phyloP scores from a whole-genome alignment of 2,888 invertebrate genomes.

The Orthosia gracilis region DNA sequence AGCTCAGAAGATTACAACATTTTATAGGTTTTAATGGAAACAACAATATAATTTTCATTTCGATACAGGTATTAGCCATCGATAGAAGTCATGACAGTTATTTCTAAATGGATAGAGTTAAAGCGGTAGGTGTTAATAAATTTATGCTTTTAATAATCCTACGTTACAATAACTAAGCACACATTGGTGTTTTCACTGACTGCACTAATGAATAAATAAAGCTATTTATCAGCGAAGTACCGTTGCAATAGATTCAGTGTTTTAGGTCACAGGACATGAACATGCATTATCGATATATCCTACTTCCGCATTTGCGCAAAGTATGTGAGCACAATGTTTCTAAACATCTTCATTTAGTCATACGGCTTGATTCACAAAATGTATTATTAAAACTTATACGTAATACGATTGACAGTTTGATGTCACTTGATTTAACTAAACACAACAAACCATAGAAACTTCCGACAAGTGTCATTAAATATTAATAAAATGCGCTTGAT shows the following conservation, averaged over 20 bases:
- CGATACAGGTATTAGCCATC: slow-evolving; percentile 58
- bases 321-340: slow-evolving; percentile 44
- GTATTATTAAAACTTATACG: slow-evolving; percentile 49
- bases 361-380: slow-evolving; percentile 49
- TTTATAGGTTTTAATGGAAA: slow-evolving; percentile 48
- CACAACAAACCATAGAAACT: neutral
- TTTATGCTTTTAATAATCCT: slow-evolving; percentile 45
- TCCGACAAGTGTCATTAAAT: slow-evolving; percentile 8
- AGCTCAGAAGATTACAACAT: slow-evolving; percentile 56
- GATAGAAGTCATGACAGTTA: slow-evolving; percentile 43
- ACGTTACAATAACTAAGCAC: slow-evolving; percentile 39
- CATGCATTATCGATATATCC: slow-evolving; percentile 64
- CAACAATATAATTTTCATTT: slow-evolving; percentile 62
- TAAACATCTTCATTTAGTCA: slow-evolving; percentile 62
- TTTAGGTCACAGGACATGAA: slow-evolving; percentile 72
- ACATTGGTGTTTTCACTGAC: slow-evolving; percentile 31
- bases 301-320: slow-evolving; percentile 63
- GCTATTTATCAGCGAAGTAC: slow-evolving; percentile 63
- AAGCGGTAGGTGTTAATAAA: slow-evolving; percentile 36
- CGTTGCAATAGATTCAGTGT: slow-evolving; percentile 68
- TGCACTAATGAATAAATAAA: slow-evolving; percentile 52
- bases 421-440: too few species aligned
- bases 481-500: neutral
- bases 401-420: slow-evolving; percentile 49
- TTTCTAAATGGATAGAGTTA: slow-evolving; percentile 32